These are phyloP conservation scores for Nixonia krombeini DNA, from an alignment of 1,140 invertebrate genomes.

Conservation along the genomic window DNA sequence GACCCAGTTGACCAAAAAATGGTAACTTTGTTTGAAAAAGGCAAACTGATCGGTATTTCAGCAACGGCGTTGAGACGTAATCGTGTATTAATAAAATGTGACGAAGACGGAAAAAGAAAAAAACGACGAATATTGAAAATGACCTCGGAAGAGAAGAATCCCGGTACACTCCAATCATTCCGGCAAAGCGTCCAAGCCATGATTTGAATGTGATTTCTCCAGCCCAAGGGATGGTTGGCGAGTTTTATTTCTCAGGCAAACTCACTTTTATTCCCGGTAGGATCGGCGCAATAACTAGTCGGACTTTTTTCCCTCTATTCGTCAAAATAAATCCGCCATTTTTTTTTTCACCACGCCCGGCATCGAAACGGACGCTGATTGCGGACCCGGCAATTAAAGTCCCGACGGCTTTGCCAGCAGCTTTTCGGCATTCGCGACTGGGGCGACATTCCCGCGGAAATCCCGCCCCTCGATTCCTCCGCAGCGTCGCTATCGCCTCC, in stretches of 20 bases:
- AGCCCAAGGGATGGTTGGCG: conserved; percentile 29
- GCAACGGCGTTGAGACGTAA: neutral
- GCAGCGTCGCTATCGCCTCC: conserved; percentile 33
- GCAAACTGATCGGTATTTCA: no score
- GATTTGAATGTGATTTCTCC: conserved; percentile 47
- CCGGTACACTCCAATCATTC: conserved; percentile 33
- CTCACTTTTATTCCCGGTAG: conserved; percentile 35
- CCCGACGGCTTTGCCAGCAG: neutral
- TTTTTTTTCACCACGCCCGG: no score
- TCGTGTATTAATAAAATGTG: neutral
- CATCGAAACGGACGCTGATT: no score
- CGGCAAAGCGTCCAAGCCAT: conserved; percentile 25
- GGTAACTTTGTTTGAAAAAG: no score
- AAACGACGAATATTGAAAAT: conserved; percentile 25
- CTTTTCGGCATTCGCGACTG: neutral
- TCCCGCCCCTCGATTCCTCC: conserved; percentile 33
- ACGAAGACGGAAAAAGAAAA: neutral
- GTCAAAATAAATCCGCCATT: conserved; percentile 24
- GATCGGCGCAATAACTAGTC: conserved; percentile 32
- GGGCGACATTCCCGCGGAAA: conserved; percentile 6
- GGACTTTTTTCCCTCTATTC: conserved; percentile 27
- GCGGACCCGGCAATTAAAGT: neutral
- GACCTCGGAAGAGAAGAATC: conserved; percentile 25
- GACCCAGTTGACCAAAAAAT: no score
- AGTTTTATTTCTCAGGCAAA: conserved; percentile 38